Percentiles rank a stretch among this genome's conserved stretches.
Conservation (phyloP, 2,888 invertebrate genomes). For the Agrotis clavis region DNA sequence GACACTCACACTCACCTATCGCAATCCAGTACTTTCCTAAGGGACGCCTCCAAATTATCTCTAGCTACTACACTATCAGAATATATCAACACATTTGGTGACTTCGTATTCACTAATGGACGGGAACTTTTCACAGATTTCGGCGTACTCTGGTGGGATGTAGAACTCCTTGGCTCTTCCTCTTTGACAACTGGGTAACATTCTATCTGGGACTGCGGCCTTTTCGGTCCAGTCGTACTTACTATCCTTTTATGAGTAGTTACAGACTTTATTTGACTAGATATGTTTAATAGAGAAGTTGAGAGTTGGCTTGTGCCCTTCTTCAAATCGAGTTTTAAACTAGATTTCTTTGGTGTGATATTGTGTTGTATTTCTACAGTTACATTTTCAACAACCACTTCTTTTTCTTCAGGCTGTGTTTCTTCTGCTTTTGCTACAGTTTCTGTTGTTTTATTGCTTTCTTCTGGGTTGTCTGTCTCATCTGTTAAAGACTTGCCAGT, state of each 20-base stretch:
- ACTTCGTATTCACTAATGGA: constrained; percentile 92
- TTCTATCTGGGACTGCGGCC: constrained; percentile 79
- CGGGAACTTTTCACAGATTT: constrained; percentile 87
- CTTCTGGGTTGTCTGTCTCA: constrained; percentile 71
- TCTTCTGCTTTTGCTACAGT: constrained; percentile 52
- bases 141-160: constrained; percentile 78
- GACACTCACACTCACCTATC: constrained; percentile 91
- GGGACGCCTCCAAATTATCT: constrained; percentile 94
- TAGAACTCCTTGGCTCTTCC: constrained; percentile 73
- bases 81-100: constrained; percentile 95
- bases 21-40: constrained; percentile 93
- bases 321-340: constrained; percentile 86
- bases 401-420: constrained; percentile 73
- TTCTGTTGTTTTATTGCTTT: constrained; percentile 58
- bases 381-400: constrained; percentile 85
- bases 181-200: constrained; percentile 77
- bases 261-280: constrained; percentile 89
- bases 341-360: constrained; percentile 88
- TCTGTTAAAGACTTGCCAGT: constrained; percentile 85
- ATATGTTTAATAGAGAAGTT: constrained; percentile 86
- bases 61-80: constrained; percentile 94
- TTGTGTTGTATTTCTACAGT: constrained; percentile 89
- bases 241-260: constrained; percentile 88
- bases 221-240: constrained; percentile 87
- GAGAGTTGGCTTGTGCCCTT: constrained; percentile 87